Base-by-base conservation (phyloP, 2,113 vertebrate species). In the Oreochromis spilurus region DNA sequence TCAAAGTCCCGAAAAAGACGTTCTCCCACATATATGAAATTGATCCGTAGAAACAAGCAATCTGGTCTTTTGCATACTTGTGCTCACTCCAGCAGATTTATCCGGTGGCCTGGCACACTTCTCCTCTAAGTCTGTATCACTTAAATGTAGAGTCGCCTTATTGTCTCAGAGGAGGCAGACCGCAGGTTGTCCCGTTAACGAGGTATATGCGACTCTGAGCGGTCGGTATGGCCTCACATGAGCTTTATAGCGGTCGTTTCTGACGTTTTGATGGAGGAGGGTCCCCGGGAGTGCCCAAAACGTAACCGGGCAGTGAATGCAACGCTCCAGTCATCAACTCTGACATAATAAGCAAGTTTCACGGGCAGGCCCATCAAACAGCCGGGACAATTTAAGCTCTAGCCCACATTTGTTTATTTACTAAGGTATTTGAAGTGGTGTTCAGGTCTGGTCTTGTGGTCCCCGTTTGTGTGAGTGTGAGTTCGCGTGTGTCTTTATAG, bases 191-290 rank as follows among this genome's bases (percentile, higher is more conserved):
- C 94, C 93, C 91, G 92, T 94, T 93, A 91, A 92, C 70, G 79
- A 90, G 87, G 54, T 87, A 91, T 80, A 92, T 90, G 89, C 36
- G 84, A 91, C 92, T 95, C 36, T 79, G 93, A 81, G 90, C 86
- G 67, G 7, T 90, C 83, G 21, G 72, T 19, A 12, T 9, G 85
- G 90, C 82, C 84, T 87, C 91, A 45, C 79, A 7, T 83, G 83
- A 83, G 85, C 75, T 94, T 94, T 94, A 94, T 94, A 97, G 94
- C 48, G 7, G 81, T 31, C 12, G 10, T 92, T 85, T 95, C 92
- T 95, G 93, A 95, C 94, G 94, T 93, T 94, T 52, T 94, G 91
- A 72, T 75, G 94, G 96, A 96, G 95, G 95, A 92, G 96, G 95
- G 36, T 45, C 24, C 38, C 82, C 52, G 53, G 65, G 43, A 79